These are phyloP conservation scores for Drosophila littoralis DNA, from an alignment of 1,140 invertebrate species.

Conservation along the genomic window DNA sequence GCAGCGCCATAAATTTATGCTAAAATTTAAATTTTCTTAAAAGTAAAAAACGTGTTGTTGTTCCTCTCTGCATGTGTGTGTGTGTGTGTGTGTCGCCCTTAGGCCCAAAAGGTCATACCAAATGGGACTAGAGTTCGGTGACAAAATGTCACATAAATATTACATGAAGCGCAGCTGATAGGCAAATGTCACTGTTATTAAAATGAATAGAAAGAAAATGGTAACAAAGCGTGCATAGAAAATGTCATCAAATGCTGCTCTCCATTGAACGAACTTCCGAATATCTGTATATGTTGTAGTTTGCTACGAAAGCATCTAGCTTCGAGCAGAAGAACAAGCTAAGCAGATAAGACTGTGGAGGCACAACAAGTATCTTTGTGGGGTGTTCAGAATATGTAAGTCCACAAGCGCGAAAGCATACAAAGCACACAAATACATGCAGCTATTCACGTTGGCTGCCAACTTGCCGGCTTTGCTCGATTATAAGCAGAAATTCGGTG, in stretches of 20 bases:
- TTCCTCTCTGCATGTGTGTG: slow-evolving; percentile 1
- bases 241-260: slow-evolving; percentile 26
- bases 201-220: slow-evolving; percentile 58
- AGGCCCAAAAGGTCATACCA: slow-evolving; percentile 61
- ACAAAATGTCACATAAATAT: slow-evolving; percentile 81
- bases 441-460: too few species aligned
- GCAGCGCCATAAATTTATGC: slow-evolving; percentile 74
- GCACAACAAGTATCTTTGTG: too few species aligned
- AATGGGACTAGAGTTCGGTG: slow-evolving; percentile 63
- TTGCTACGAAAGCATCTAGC: neutral
- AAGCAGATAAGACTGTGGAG: neutral
- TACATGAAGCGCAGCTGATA: slow-evolving; percentile 69
- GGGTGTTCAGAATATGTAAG: too few species aligned
- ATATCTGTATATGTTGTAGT: neutral
- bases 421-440: too few species aligned
- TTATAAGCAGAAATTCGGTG: too few species aligned
- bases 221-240: slow-evolving; percentile 58
- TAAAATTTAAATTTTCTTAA: slow-evolving; percentile 80
- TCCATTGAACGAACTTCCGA: slow-evolving; percentile 18
- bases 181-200: slow-evolving; percentile 76
- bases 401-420: too few species aligned
- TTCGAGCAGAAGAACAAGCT: neutral
- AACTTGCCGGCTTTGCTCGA: too few species aligned
- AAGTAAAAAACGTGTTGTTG: slow-evolving; percentile 41
- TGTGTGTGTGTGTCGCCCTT: slow-evolving; percentile 16